phyloP scores from a whole-genome alignment of 2,888 invertebrate species.

The Synergus gifuensis region DNA sequence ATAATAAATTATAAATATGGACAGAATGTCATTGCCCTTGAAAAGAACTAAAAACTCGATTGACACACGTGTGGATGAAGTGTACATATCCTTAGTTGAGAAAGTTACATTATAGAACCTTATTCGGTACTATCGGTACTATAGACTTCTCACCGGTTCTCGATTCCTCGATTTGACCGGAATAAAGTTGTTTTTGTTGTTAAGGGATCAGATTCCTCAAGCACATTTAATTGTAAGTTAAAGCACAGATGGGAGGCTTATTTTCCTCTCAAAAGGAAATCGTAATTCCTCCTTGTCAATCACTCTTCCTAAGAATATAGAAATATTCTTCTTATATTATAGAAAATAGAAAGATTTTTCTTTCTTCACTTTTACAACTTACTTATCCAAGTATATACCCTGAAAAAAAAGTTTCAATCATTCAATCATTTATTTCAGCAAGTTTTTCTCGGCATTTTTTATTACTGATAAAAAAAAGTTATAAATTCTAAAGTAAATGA shows the following conservation, averaged over 20 bases:
- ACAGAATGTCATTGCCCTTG: neutral
- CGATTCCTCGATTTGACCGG: neutral
- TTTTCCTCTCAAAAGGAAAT: neutral
- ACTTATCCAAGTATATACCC: no score
- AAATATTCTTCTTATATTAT: neutral
- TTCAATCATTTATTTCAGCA: no score
- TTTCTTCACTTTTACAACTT: neutral
- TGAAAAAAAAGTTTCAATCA: neutral
- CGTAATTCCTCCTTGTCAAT: neutral
- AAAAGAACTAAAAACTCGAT: neutral
- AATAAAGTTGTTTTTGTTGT: neutral
- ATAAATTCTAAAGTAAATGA: no score
- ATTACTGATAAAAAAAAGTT: no score
- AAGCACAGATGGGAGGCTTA: neutral
- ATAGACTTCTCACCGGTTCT: neutral
- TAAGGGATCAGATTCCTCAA: neutral
- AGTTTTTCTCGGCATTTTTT: no score
- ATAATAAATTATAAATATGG: neutral
- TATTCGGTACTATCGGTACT: neutral
- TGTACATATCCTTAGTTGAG: neutral
- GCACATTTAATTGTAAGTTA: neutral
- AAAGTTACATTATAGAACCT: neutral
- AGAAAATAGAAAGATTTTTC: no score
- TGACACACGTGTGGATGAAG: neutral
- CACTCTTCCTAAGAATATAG: neutral